Conservation (phyloP, 2,888 invertebrate genomes). For the Eilema caniola region DNA sequence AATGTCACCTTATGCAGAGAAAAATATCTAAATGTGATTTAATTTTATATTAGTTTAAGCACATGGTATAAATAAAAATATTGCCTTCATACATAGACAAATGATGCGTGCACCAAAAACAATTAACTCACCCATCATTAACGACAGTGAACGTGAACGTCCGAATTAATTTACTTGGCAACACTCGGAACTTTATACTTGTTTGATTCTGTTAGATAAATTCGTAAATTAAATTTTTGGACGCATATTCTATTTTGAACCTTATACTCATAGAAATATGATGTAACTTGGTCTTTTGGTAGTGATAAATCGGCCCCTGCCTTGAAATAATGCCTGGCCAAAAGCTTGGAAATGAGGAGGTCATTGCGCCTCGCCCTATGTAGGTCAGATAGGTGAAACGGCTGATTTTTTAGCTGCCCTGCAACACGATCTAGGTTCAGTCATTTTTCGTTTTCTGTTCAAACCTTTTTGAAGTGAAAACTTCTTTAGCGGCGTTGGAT, state of each 20-base stretch:
- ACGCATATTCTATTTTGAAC: conserved; percentile 54
- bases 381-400: conserved; percentile 75
- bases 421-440: conserved; percentile 8
- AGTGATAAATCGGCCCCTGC: conserved; percentile 64
- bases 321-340: conserved; percentile 78
- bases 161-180: conserved; percentile 74
- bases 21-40: not conserved
- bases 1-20: no score
- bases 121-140: conserved; percentile 56
- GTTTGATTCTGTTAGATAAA: conserved; percentile 83
- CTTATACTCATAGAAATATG: conserved; percentile 52
- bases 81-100: not conserved
- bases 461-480: no score
- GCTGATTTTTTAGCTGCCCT: conserved; percentile 30
- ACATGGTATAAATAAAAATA: not conserved
- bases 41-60: not conserved
- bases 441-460: conserved; percentile 4
- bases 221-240: conserved; percentile 80
- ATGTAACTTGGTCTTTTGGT: conserved; percentile 51
- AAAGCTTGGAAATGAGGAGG: conserved; percentile 63
- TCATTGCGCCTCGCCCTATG: conserved; percentile 71
- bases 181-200: conserved; percentile 82
- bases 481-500: no score
- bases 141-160: conserved; percentile 53
- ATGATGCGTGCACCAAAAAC: conserved; percentile 31